A percentile compares a stretch with the other conserved stretches of the same genome.
Evolutionary conservation across 2,888 invertebrate species (phyloP).

Genomic region (Callinectes sapidus): DNA sequence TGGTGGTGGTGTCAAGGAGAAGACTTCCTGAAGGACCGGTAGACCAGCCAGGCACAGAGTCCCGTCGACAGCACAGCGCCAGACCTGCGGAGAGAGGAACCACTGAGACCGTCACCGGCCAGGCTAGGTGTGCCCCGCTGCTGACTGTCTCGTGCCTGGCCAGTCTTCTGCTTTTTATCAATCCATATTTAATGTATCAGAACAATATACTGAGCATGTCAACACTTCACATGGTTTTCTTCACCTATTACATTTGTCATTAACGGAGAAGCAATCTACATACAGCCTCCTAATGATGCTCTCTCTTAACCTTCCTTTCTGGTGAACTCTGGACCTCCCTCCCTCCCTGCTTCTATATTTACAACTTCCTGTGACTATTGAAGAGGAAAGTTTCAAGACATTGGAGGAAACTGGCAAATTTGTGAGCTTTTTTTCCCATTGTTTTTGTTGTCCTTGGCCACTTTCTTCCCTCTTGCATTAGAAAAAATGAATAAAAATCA

Average conservation of each 20-base stretch:
- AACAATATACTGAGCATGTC: conserved; percentile 25
- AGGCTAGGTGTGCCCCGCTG: not conserved
- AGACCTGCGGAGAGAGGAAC: conserved; percentile 20
- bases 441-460: too few species aligned
- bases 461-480: too few species aligned
- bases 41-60: conserved; percentile 48
- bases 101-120: not conserved
- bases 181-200: not conserved
- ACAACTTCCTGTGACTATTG: too few species aligned
- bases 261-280: too few species aligned
- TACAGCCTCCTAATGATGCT: too few species aligned
- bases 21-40: conserved; percentile 46
- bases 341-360: too few species aligned
- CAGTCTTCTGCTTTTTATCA: conserved; percentile 4
- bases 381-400: too few species aligned
- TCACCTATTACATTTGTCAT: not conserved
- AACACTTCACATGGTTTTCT: not conserved
- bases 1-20: not conserved
- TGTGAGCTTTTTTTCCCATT: too few species aligned
- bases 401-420: too few species aligned
- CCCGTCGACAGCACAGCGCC: conserved; percentile 47
- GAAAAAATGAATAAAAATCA: too few species aligned
- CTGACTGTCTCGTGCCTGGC: not conserved
- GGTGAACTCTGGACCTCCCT: too few species aligned
- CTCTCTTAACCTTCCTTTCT: too few species aligned